phyloP scores from a whole-genome alignment of 1,140 invertebrate species.

The Ylistrum balloti region DNA sequence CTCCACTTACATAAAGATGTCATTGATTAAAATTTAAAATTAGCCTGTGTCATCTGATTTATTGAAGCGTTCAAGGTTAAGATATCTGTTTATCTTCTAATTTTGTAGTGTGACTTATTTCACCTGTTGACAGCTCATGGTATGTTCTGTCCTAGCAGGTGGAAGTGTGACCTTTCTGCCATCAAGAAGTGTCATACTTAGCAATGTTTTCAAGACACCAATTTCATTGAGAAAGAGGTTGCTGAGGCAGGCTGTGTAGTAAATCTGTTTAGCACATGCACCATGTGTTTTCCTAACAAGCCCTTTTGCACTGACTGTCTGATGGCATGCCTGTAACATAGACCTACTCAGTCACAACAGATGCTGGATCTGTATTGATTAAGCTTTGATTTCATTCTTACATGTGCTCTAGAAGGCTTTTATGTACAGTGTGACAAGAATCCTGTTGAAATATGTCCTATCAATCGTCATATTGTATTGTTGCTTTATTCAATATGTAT shows the following conservation, averaged over 20 bases:
- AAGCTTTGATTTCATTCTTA: conserved; percentile 13
- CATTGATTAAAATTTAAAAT: background rate
- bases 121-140: background rate
- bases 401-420: background rate
- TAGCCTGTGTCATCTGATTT: background rate
- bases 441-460: background rate
- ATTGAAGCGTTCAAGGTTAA: background rate
- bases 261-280: conserved; percentile 17
- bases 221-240: background rate
- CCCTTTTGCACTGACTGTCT: conserved; percentile 3
- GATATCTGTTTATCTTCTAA: no score
- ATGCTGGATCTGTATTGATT: conserved; percentile 18
- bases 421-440: conserved; percentile 12
- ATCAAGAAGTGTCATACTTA: background rate
- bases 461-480: background rate
- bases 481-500: background rate
- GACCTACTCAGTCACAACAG: background rate
- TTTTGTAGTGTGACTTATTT: background rate
- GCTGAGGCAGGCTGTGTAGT: background rate
- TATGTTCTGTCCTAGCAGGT: background rate
- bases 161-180: background rate
- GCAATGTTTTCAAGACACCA: background rate
- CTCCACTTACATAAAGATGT: background rate
- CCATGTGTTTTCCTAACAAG: conserved; percentile 34
- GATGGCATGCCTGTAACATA: conserved; percentile 32